A percentile compares a stretch with the other conserved stretches of the same genome.
Evolutionary conservation across 1,140 invertebrate species (phyloP).

Genomic region (Orchesella cincta): DNA sequence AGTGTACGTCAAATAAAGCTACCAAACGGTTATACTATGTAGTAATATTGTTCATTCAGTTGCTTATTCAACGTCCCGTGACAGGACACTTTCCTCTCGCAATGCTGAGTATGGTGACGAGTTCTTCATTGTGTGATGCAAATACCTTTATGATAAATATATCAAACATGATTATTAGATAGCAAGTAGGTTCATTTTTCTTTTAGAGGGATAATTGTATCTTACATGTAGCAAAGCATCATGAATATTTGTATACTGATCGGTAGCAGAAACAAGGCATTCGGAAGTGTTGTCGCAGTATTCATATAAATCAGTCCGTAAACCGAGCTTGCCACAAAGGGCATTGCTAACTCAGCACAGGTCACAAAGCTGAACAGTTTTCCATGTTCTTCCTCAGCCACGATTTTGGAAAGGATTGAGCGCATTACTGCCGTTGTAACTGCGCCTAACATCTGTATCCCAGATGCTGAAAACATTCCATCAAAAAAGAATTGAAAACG

Average conservation of each 20-base stretch:
- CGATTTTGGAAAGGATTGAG: conserved; percentile 48
- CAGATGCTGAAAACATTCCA: background rate
- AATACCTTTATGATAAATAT: too few species aligned
- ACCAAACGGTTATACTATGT: background rate
- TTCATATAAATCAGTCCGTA: conserved; percentile 39
- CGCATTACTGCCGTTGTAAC: conserved; percentile 37
- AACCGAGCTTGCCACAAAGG: conserved; percentile 37
- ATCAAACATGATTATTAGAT: too few species aligned
- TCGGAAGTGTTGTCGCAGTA: conserved; percentile 30
- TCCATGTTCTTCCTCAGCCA: conserved; percentile 42
- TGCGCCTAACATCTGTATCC: conserved; percentile 45
- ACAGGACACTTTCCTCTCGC: background rate
- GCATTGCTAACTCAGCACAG: conserved; percentile 42
- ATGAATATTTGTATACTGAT: background rate
- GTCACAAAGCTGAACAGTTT: conserved; percentile 46
- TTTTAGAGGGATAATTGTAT: too few species aligned
- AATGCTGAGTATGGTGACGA: background rate
- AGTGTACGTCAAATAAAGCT: background rate
- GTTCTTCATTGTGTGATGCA: background rate
- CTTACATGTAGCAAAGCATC: too few species aligned
- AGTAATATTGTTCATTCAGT: background rate
- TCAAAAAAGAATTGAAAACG: background rate
- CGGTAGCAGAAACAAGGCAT: conserved; percentile 34
- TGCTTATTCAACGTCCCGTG: background rate
- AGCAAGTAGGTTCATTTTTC: too few species aligned